A percentile compares a stretch with the other conserved stretches of the same genome.
Conservation (phyloP, 2,797 vertebrate genomes). For the Epinephelus coioides region DNA sequence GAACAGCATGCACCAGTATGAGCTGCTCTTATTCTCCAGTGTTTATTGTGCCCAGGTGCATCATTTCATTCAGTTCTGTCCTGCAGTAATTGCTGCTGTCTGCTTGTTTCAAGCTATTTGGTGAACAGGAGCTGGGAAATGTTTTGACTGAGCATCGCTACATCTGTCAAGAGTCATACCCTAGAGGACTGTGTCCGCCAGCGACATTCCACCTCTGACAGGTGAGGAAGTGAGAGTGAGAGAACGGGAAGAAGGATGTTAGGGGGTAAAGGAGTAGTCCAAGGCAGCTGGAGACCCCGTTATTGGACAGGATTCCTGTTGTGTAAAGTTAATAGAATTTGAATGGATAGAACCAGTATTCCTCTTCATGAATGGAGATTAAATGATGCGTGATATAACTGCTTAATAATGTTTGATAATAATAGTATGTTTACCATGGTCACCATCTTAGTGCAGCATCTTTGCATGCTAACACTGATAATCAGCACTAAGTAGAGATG, state of each 20-base stretch:
- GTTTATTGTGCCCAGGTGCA: constrained; percentile 18
- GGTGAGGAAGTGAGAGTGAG: constrained; percentile 87
- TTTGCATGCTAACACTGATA: neutral
- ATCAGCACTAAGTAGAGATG: neutral
- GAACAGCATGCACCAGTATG: neutral
- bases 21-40: neutral
- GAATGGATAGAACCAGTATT: constrained; percentile 54
- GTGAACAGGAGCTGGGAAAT: constrained; percentile 69
- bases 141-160: constrained; percentile 73
- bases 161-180: constrained; percentile 78
- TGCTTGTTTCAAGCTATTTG: constrained; percentile 49
- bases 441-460: neutral
- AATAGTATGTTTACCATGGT: too few species aligned
- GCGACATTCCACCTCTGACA: constrained; percentile 87
- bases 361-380: constrained; percentile 26
- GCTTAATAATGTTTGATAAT: constrained; percentile 7
- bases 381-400: constrained; percentile 1
- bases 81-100: constrained; percentile 31
- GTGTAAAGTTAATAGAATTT: constrained; percentile 68
- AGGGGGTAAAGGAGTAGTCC: constrained; percentile 73
- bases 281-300: constrained; percentile 81
- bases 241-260: constrained; percentile 84
- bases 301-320: constrained; percentile 77
- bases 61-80: constrained; percentile 27
- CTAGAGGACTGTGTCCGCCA: constrained; percentile 77